phyloP scores from a whole-genome alignment of 2,797 vertebrate genomes.

The Pelobates cultripes region DNA sequence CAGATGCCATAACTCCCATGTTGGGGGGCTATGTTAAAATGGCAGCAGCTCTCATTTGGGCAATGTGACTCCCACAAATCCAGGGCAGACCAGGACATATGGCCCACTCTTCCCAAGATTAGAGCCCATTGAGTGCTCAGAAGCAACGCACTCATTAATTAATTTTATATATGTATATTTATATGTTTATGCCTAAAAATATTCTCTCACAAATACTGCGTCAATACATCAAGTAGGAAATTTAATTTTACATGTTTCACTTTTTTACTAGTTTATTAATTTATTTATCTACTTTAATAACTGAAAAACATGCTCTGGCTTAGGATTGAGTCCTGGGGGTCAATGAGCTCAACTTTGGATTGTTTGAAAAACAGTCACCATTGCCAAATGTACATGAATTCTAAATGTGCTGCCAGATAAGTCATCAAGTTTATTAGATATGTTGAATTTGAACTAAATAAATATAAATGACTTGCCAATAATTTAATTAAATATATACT shows the following conservation, averaged over 20 bases:
- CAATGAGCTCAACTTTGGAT: slow-evolving; percentile 44
- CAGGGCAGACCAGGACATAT: no score
- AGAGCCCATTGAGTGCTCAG: no score
- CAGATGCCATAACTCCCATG: no score
- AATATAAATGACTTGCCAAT: slow-evolving; percentile 8
- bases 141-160: no score
- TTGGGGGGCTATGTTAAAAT: no score
- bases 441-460: slow-evolving; percentile 12
- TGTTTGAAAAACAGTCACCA: background rate
- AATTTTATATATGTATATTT: no score
- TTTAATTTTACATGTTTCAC: background rate
- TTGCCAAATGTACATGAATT: slow-evolving; percentile 36
- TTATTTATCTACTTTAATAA: background rate
- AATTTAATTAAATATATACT: background rate
- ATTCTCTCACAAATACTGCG: no score
- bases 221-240: no score
- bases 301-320: slow-evolving; percentile 38
- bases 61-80: no score
- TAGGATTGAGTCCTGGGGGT: slow-evolving; percentile 12
- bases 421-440: slow-evolving; percentile 24
- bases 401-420: slow-evolving; percentile 21
- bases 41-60: no score
- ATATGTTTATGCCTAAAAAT: no score
- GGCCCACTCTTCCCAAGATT: no score
- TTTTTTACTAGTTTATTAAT: background rate